Base-by-base conservation (phyloP, 2,113 vertebrate genomes). In the Notarius lentiginosus region DNA sequence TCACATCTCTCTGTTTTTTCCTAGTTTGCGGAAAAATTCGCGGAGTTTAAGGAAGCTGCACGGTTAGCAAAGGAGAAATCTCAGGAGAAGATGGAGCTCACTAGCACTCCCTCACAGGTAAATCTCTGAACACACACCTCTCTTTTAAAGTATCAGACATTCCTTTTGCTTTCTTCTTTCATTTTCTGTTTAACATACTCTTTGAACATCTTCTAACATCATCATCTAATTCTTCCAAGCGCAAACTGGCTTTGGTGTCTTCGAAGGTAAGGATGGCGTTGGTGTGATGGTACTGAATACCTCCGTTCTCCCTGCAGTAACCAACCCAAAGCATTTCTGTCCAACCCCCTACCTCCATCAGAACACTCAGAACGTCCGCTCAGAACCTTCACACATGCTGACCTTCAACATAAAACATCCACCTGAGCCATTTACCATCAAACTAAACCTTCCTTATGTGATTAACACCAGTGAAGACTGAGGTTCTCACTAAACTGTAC, bases 21-120 rank as follows among this genome's bases (percentile, higher is more conserved):
- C 53, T 79, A 99, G 98, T 99, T 99, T 94, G 97, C 98, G 87
- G 98, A 99, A 83, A 99, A 99, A 94, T 99, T 99, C 94, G 95
- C 97, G 2, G 98, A 99, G 94, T 99, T 99, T 93, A 99, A 99
- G 92, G 98, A 99, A 95, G 98, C 98, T 65, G 98, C 98, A 0
- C 94, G 98, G 87, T 91, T 98, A 89, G 98, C 97, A 65, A 99
- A 99, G 90, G 98, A 99, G 94, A 98, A 98, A 94, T 99, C 97
- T 55, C 98, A 99, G 87, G 98, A 99, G 95, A 99, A 99, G 93
- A 98, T 96, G 96, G 98, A 99, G 91, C 95, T 99, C 91, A 97
- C 96, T 93, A 98, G 97, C 95, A 96, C 96, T 34, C 97, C 98
- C 34, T 99, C 98, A 88, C 98, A 99, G 97, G 98, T 99, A 91